Evolutionary conservation across 1,140 invertebrate species (phyloP).

Genomic region (Pachyrhynchus sulphureomaculatus): DNA sequence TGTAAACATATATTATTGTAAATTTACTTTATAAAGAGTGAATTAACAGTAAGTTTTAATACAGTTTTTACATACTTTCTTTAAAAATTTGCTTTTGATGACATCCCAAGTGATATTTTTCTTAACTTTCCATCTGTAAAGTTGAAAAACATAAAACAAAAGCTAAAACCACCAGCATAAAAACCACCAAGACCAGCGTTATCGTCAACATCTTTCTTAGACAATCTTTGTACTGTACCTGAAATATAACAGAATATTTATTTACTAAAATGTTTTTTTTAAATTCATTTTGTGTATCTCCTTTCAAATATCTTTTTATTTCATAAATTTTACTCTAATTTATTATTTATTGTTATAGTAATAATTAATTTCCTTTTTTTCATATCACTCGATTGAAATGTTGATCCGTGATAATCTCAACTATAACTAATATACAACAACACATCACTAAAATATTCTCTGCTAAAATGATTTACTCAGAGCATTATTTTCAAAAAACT

Average conservation of each 20-base stretch:
- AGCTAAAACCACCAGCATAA: slow-evolving; percentile 37
- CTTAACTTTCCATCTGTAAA: slow-evolving; percentile 44
- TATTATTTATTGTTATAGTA: too few species aligned
- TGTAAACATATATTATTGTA: too few species aligned
- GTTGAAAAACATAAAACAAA: slow-evolving; percentile 35
- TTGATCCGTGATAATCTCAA: too few species aligned
- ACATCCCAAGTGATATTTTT: slow-evolving; percentile 41
- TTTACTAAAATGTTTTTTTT: not conserved
- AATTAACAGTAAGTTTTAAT: too few species aligned
- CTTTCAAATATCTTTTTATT: not conserved
- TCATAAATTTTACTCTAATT: too few species aligned
- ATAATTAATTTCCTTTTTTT: too few species aligned
- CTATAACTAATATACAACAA: too few species aligned
- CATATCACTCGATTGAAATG: too few species aligned
- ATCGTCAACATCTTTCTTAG: slow-evolving; percentile 36
- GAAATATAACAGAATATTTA: not conserved
- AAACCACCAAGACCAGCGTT: slow-evolving; percentile 37
- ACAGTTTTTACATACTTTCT: slow-evolving; percentile 35
- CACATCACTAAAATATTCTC: too few species aligned
- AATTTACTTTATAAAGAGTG: too few species aligned
- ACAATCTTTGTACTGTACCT: slow-evolving; percentile 38
- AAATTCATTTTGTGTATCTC: not conserved
- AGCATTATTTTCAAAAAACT: too few species aligned
- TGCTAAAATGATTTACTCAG: too few species aligned
- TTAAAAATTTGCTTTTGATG: slow-evolving; percentile 38